These are phyloP conservation scores for Darevskia mixta DNA, from an alignment of 2,797 vertebrate genomes.

Conservation along the genomic window DNA sequence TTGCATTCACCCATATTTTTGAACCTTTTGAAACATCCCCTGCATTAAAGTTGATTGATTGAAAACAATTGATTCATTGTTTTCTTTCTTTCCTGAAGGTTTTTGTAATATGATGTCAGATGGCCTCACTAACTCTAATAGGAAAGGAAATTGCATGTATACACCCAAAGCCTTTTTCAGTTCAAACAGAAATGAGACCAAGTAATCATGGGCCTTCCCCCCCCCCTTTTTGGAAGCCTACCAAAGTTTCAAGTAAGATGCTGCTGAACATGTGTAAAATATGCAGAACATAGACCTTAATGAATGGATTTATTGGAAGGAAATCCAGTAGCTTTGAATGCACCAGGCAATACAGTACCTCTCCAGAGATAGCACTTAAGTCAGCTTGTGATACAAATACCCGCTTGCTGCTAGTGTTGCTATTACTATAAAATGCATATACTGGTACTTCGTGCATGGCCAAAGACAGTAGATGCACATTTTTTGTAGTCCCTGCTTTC, in stretches of 20 bases:
- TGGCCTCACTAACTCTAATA: conserved; percentile 13
- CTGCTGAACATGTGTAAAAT: background rate
- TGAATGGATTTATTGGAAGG: background rate
- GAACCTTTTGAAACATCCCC: background rate
- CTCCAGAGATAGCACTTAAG: background rate
- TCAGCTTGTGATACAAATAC: background rate
- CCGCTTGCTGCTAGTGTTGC: background rate
- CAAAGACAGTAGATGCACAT: background rate
- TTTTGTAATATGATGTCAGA: background rate
- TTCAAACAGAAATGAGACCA: conserved; percentile 4
- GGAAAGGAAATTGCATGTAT: conserved; percentile 9
- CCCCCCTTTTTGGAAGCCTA: background rate
- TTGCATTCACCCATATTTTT: background rate
- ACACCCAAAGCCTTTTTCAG: background rate
- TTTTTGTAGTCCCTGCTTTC: accelerated
- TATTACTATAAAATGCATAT: accelerated
- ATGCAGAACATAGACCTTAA: background rate
- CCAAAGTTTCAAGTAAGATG: background rate
- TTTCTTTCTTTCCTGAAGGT: conserved; percentile 1
- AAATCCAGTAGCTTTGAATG: background rate
- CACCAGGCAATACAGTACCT: background rate
- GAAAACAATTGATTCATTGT: conserved; percentile 5
- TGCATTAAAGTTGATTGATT: background rate
- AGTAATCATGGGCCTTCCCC: background rate
- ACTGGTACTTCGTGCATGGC: background rate